Conservation (phyloP, 2,113 vertebrate species). For the Semnornis frantzii region DNA sequence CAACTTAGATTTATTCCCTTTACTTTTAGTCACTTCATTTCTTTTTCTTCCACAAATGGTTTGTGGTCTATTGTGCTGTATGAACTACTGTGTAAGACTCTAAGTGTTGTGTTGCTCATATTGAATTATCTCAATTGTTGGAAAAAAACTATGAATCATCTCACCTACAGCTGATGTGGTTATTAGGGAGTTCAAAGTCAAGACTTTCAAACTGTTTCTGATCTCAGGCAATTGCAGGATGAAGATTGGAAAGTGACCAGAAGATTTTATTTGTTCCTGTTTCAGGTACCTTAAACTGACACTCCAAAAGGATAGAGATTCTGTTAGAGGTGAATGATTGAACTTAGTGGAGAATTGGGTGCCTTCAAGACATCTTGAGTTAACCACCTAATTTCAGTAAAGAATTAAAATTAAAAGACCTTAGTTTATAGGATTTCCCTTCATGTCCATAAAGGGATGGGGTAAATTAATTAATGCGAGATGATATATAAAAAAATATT, state of each 20-base stretch:
- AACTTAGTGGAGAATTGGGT: background rate
- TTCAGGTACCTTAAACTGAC: background rate
- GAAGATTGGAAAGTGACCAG: background rate
- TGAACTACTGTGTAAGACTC: conserved; percentile 5
- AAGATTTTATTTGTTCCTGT: background rate
- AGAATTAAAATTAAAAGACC: background rate
- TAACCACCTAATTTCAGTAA: background rate
- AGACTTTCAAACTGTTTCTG: background rate
- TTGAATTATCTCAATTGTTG: conserved; percentile 34
- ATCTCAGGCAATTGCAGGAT: background rate
- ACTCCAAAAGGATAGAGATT: background rate
- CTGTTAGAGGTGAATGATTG: background rate
- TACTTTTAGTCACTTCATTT: conserved; percentile 3
- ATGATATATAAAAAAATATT: no score
- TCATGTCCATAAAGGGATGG: no score
- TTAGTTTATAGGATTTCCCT: background rate
- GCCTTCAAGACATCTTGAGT: background rate
- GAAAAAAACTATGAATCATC: conserved; percentile 51
- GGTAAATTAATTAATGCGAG: no score
- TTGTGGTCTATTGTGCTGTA: conserved; percentile 15
- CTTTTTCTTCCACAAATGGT: conserved; percentile 51
- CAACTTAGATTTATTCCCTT: background rate
- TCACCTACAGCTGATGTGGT: conserved; percentile 8
- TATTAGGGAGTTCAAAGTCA: background rate
- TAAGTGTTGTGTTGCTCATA: conserved; percentile 25